These are phyloP conservation scores for Alosa alosa DNA, from an alignment of 2,113 vertebrate species.

Conservation along the genomic window DNA sequence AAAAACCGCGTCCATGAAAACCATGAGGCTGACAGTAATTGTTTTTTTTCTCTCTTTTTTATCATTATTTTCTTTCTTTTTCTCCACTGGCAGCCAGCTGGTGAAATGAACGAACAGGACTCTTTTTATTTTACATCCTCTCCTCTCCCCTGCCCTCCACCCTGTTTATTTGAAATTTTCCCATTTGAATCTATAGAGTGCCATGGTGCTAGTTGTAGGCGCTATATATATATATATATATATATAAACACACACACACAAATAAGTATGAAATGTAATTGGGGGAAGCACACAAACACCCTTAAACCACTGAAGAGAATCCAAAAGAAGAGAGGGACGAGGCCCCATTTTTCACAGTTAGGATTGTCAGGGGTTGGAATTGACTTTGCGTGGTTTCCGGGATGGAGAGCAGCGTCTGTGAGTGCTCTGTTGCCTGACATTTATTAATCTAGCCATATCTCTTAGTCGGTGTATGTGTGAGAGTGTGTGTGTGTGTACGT, in stretches of 20 bases:
- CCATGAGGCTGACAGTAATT: not conserved
- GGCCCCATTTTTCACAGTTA: conserved; percentile 48
- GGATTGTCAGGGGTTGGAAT: conserved; percentile 52
- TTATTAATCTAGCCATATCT: conserved; percentile 58
- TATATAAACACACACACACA: conserved; percentile 8
- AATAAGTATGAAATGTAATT: conserved; percentile 53
- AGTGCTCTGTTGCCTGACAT: conserved; percentile 55
- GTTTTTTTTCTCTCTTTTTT: not conserved
- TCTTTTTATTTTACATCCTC: not conserved
- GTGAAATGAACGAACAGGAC: not conserved
- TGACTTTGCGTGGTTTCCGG: conserved; percentile 47
- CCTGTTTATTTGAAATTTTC: conserved; percentile 53
- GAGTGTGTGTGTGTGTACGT: conserved; percentile 20
- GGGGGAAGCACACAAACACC: conserved; percentile 43
- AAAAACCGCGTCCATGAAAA: not conserved
- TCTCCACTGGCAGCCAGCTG: not conserved
- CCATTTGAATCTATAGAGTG: conserved; percentile 50
- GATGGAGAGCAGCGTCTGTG: conserved; percentile 50
- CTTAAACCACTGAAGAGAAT: conserved; percentile 42
- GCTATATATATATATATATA: too few species aligned
- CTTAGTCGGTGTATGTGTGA: conserved; percentile 40
- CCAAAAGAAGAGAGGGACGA: conserved; percentile 53
- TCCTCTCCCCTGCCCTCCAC: conserved; percentile 37
- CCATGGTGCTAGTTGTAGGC: conserved; percentile 16
- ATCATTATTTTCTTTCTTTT: too few species aligned